phyloP scores from a whole-genome alignment of 1,140 invertebrate genomes.

The Radopholus similis region DNA sequence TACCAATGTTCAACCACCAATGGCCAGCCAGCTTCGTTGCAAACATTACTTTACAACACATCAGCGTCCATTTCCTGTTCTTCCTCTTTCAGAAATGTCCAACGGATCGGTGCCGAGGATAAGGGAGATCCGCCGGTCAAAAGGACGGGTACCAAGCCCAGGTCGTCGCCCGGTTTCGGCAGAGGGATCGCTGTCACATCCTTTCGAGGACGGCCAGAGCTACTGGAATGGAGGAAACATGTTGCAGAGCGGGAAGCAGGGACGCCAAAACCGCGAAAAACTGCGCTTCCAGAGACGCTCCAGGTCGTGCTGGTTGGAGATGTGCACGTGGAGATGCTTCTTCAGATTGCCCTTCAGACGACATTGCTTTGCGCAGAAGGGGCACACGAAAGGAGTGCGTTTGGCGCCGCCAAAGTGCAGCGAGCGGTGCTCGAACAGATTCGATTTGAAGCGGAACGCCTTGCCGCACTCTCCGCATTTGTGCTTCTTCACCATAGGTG shows the following conservation, averaged over 20 bases:
- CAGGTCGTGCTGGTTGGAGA: slow-evolving; percentile 44
- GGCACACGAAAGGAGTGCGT: slow-evolving; percentile 31
- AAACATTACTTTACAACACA: no score
- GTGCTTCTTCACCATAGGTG: no score
- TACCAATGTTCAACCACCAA: no score
- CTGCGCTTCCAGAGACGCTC: slow-evolving; percentile 50
- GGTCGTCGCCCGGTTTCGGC: slow-evolving; percentile 15
- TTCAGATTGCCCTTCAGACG: slow-evolving; percentile 56
- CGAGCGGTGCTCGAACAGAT: slow-evolving; percentile 75
- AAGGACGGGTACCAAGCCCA: slow-evolving; percentile 23
- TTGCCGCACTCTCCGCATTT: slow-evolving; percentile 28
- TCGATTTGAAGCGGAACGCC: slow-evolving; percentile 68
- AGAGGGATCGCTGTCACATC: slow-evolving; percentile 9
- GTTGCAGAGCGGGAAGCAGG: neutral
- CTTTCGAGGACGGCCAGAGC: slow-evolving; percentile 23
- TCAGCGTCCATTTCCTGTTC: no score
- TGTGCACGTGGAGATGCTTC: slow-evolving; percentile 56
- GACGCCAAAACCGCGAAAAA: slow-evolving; percentile 27
- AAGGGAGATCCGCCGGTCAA: no score
- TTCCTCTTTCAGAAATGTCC: no score
- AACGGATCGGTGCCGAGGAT: no score
- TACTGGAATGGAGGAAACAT: neutral
- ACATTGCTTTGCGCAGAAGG: slow-evolving; percentile 45
- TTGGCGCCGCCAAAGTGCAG: slow-evolving; percentile 69
- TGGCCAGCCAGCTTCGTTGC: no score